Evolutionary conservation across 2,113 vertebrate species (phyloP).

Genomic region (Ovis aries): ARS-UI_Ramb_v3.0 NC_056063.1:20969001-20969500

Average conservation of each 20-base stretch:
- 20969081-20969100: background rate
- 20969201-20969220: background rate
- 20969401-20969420: background rate
- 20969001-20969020: accelerated
- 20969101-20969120: background rate
- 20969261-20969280: background rate
- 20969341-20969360: background rate
- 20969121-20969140: background rate
- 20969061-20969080: background rate
- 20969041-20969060: background rate
- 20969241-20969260: background rate
- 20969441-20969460: background rate
- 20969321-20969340: background rate
- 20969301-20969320: background rate
- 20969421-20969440: background rate
- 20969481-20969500: background rate
- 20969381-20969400: background rate
- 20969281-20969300: accelerated
- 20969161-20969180: background rate
- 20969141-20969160: background rate
- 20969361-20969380: background rate
- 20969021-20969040: background rate
- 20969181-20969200: background rate
- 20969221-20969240: accelerated
- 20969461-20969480: background rate